These are phyloP conservation scores for Sebastes hopkinsi DNA, from an alignment of 2,797 vertebrate genomes.

Conservation along the genomic window DNA sequence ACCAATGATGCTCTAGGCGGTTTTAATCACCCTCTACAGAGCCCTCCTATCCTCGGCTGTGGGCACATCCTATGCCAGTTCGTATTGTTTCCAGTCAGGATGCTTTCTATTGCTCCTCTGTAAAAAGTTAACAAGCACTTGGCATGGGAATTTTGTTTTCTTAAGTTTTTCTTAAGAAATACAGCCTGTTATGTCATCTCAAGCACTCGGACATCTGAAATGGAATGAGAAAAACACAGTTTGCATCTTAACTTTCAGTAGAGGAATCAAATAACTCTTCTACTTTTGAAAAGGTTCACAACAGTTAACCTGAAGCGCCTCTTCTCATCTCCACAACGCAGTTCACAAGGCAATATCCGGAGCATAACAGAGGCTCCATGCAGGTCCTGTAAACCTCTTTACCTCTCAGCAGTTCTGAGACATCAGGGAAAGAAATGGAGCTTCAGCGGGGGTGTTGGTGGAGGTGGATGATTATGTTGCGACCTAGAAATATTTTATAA, in stretches of 20 bases:
- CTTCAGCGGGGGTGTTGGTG: not conserved
- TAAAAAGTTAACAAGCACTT: too few relatives aligned
- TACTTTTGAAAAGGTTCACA: not conserved
- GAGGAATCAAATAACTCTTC: not conserved
- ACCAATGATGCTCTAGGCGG: not conserved
- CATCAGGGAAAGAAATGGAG: not conserved
- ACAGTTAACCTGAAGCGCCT: not conserved
- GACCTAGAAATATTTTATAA: too few relatives aligned
- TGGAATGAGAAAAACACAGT: not conserved
- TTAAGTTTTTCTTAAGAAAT: not conserved
- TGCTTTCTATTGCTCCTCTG: too few relatives aligned
- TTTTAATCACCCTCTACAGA: not conserved
- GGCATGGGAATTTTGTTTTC: not conserved
- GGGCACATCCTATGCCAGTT: too few relatives aligned
- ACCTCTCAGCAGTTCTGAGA: not conserved
- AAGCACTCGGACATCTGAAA: not conserved
- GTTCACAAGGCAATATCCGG: not conserved
- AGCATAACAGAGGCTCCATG: not conserved
- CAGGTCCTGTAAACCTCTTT: conserved; percentile 2
- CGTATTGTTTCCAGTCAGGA: too few relatives aligned
- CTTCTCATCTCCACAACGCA: not conserved
- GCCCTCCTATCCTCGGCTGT: too few relatives aligned
- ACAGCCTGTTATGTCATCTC: not conserved
- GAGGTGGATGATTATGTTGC: not conserved
- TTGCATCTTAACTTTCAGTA: not conserved